Base-by-base conservation (phyloP, 2,888 invertebrate genomes). In the Abscondita cerata region DNA sequence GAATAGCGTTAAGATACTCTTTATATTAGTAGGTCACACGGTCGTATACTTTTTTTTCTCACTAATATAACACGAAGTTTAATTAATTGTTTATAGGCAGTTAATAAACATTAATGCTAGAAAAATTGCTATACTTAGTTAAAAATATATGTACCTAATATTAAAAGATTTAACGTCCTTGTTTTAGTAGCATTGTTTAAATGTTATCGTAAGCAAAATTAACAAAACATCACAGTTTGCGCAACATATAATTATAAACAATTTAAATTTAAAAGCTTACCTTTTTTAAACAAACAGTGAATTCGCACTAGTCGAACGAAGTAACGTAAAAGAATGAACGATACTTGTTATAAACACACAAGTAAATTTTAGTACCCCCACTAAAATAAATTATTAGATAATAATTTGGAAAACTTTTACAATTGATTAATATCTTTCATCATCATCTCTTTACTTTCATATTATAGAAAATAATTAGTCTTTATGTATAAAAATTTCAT, bases 1-100 rank as follows among this genome's bases (percentile, higher is more conserved):
- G 33, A 12, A 13, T 12, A 9, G 1, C 41, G 13, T 50, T 34
- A 33, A 20, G 55, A 60, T 55, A 60, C 34, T 48, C 8, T 41
- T 48, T 20, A 41, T 60, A n/a, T n/a, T 60, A 41, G 41, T 60
- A 41, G 60, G 60, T 60, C 60, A 60, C 3, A 18, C 33, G 31
- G 20, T 33, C 38, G 15, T 15, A n/a, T 33, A 11, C 18, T 33
- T 50, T 25, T 15, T 50, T 13, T 12, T 6, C 12, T 6, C n/a
- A 25, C 25, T 25, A 25, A 25, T 25, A 25, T 6, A 25, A 25
- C 25, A 25, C 6, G 6, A 4, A 25, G 6, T 25, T 25, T 25
- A 25, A 25, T 25, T 25, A 25, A 25, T 25, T 25, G n/a, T n/a
- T n/a, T n/a, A n/a, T n/a, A n/a, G n/a, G n/a, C n/a, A n/a, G n/a